Conservation (phyloP, 2,888 invertebrate genomes). For the Epistrophe grossulariae region DNA sequence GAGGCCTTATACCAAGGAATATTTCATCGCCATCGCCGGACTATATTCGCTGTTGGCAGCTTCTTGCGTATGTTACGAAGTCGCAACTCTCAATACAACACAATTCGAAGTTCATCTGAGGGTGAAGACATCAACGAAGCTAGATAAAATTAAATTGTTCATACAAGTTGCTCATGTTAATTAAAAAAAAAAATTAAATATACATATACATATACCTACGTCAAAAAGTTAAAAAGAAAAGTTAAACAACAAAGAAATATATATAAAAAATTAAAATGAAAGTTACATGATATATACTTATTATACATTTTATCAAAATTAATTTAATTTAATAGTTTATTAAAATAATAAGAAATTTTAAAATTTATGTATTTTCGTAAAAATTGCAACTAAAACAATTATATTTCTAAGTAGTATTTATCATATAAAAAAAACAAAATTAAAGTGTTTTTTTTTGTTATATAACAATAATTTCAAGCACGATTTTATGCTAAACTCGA, state of each 20-base stretch:
- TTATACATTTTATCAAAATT: neutral
- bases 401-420: neutral
- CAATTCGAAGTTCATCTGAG: conserved; percentile 86
- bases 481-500: neutral
- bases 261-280: neutral
- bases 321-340: conserved; percentile 11
- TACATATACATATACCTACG: neutral
- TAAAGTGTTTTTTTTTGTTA: conserved; percentile 7
- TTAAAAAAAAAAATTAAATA: conserved; percentile 15
- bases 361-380: conserved; percentile 20
- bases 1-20: conserved; percentile 91
- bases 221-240: conserved; percentile 6
- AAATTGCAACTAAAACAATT: conserved; percentile 5
- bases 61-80: conserved; percentile 90
- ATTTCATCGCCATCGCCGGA: conserved; percentile 90
- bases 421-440: neutral
- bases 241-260: conserved; percentile 9
- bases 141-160: conserved; percentile 81
- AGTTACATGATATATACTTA: neutral
- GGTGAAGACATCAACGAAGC: conserved; percentile 83
- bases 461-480: neutral
- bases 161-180: conserved; percentile 35
- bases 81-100: conserved; percentile 91
- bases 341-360: neutral
- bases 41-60: conserved; percentile 90